Evolutionary conservation across 1,140 invertebrate species (phyloP), one percentile per base, ranked within the genome.

Genomic region (Alviniconcha marisindica): DNA sequence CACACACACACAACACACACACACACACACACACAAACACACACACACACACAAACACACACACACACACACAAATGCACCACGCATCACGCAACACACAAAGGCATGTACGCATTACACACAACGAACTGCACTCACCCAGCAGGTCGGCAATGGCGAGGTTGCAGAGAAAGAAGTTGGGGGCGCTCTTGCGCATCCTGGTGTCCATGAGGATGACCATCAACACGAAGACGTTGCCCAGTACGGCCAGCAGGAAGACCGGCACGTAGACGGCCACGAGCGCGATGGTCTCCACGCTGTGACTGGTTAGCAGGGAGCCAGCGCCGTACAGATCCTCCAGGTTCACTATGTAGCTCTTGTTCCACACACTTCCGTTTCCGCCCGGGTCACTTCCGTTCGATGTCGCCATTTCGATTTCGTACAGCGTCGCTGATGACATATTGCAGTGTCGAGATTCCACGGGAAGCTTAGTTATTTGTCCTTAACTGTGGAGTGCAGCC

Each of bases 121-220:
- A 10, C 69, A 40, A 31, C 33, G 10, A 38, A 48, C 44, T 18
- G 18, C 44, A 48, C 89, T 89, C 86, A 90, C 89, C 89, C 28
- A 90, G 69, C 4, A 90, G 60, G 76, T 90, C 89, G 18, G 89
- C 87, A 15, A 90, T 77, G 38, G 88, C 88, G 54, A 90, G 54
- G 60, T 90, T 90, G 14, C 89, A 87, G 33, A 90, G 85, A 73
- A 90, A 90, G 77, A 84, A 89, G 51, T 90, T 90, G 10, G 88
- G 88, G 14, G 89, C 84, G 36, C 87, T 88, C 42, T 84, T 87
- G 31, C 88, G 44, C 82, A 89, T 86, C 5, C 84, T 71, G 38
- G 81, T 74, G 81, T 89, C 88, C 42, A 87, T 78, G 15, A 88
- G 84, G 24, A 90, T 84, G 74, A 89, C 89, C 1, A 90, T 73